Evolutionary conservation across 2,888 invertebrate genomes (phyloP), one percentile per base, ranked within the genome.

Genomic region (Achlya flavicornis): DNA sequence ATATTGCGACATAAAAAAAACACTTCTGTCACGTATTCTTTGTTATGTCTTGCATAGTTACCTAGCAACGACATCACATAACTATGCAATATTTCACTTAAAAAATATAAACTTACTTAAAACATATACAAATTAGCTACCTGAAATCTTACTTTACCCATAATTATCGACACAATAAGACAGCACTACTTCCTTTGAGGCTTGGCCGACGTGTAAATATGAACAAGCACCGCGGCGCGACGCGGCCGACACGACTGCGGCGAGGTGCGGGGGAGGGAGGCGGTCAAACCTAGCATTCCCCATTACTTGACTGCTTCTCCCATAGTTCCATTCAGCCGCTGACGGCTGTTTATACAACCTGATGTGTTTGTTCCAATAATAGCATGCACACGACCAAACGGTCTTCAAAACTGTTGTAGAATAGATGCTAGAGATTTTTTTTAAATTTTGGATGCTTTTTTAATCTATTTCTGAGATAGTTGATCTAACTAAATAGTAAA

Each of bases 271-370:
- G 53, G 4, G n/a, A 16, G 16, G 6, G 19, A 10, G 19, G 16
- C 65, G 64, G 66, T 64, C 69, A 69, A 61, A 65, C 61, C 67
- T 65, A 73, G 63, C 67, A 67, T 69, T 68, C 65, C 63, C 66
- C 67, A 68, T 69, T 66, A 70, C 57, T 48, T 16, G 33, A 14
- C 11, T 65, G 64, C 62, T 70, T 64, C 62, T 35, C 41, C 11
- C 60, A 62, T 53, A 53, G 53, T 19, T 19, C 10, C 8, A n/a
- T 53, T 53, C 53, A 19, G n/a, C 46, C n/a, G 7, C 53, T 19
- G 19, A 10, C 4, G 19, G 16, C 53, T 53, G 53, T 53, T 53
- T 53, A n/a, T 53, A 7, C 53, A 14, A 6, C 19, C 16, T 19
- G 53, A 53, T 53, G 19, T 53, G 53, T 53, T 53, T 19, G 19